Evolutionary conservation across 1,140 invertebrate species (phyloP).

Genomic region (Aphis gossypii): DNA sequence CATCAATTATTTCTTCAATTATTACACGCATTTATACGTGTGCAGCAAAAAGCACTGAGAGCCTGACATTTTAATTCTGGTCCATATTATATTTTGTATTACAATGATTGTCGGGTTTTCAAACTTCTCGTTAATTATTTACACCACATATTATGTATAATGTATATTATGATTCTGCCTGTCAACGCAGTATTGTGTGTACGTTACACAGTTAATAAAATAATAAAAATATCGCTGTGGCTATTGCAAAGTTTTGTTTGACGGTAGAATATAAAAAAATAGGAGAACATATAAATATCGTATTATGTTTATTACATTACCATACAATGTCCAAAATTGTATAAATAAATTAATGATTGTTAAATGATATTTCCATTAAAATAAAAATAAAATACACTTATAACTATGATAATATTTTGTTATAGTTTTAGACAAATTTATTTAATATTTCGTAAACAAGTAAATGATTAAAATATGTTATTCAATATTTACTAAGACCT

Average conservation of each 20-base stretch:
- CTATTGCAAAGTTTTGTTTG: background rate
- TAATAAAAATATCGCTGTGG: background rate
- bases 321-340: background rate
- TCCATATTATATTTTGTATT: conserved; percentile 8
- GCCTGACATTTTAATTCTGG: background rate
- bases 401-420: background rate
- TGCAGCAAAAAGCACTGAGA: background rate
- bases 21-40: background rate
- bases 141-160: background rate
- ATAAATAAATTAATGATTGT: background rate
- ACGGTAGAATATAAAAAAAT: background rate
- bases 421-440: background rate
- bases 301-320: background rate
- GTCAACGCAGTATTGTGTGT: background rate
- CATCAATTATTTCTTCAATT: conserved; percentile 7
- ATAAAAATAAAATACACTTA: background rate
- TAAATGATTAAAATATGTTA: background rate
- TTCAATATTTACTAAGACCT: background rate
- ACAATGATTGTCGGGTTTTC: background rate
- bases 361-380: background rate
- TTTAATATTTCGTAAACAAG: background rate
- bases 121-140: background rate
- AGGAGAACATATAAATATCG: background rate
- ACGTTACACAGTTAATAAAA: background rate
- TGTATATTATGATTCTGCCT: background rate